These are phyloP conservation scores for Zeuzera pyrina DNA, from an alignment of 2,888 invertebrate species.

Conservation along the genomic window DNA sequence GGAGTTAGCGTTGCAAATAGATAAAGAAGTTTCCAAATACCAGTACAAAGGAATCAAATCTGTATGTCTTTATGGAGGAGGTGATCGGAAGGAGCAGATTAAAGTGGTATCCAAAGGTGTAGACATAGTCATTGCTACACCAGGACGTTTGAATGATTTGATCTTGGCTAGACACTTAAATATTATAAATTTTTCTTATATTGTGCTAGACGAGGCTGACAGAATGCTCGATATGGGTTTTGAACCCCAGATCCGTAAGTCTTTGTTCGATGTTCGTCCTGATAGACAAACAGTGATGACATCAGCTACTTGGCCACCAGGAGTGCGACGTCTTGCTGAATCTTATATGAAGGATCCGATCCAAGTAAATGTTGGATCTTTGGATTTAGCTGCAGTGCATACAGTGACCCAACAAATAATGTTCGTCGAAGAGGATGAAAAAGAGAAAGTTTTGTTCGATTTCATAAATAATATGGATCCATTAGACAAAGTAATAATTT, in stretches of 20 bases:
- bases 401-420: constrained; percentile 87
- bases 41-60: constrained; percentile 89
- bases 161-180: constrained; percentile 69
- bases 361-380: constrained; percentile 90
- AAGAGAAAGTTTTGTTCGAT: constrained; percentile 76
- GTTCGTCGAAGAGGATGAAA: constrained; percentile 80
- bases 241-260: constrained; percentile 89
- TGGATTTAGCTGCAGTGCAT: constrained; percentile 92
- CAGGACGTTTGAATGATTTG: constrained; percentile 94
- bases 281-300: constrained; percentile 98
- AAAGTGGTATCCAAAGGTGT: constrained; percentile 82
- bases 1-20: constrained; percentile 94
- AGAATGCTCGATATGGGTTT: constrained; percentile 92
- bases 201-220: constrained; percentile 94
- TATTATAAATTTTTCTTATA: constrained; percentile 83
- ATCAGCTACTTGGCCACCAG: constrained; percentile 95
- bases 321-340: constrained; percentile 87
- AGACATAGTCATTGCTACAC: constrained; percentile 96
- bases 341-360: constrained; percentile 92
- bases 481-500: constrained; percentile 90
- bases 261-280: constrained; percentile 85
- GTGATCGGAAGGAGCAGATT: constrained; percentile 85
- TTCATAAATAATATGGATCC: constrained; percentile 80
- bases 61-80: constrained; percentile 95
- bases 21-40: constrained; percentile 92